Conservation (phyloP, 2,888 invertebrate species). For the Limnephilus lunatus region DNA sequence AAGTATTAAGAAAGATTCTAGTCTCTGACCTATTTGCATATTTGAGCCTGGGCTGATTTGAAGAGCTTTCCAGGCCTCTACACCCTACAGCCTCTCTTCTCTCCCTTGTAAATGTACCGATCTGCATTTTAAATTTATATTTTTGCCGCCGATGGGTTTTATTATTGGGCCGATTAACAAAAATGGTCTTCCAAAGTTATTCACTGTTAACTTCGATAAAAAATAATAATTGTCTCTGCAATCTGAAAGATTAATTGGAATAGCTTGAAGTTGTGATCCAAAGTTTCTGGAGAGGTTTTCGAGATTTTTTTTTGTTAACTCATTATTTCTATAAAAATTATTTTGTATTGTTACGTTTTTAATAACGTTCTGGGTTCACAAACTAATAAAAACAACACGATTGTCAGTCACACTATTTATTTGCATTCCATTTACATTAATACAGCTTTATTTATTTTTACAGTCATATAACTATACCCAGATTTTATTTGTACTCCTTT, state of each 20-base stretch:
- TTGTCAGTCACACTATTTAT: too few species aligned
- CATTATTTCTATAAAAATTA: too few species aligned
- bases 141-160: slow-evolving; percentile 1
- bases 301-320: not conserved
- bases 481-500: too few species aligned
- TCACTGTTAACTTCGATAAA: not conserved
- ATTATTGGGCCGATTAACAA: not conserved
- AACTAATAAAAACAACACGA: too few species aligned
- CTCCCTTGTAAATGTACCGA: not conserved
- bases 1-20: not conserved
- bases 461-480: too few species aligned
- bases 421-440: too few species aligned
- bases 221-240: not conserved
- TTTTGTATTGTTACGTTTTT: too few species aligned
- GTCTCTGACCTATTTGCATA: slow-evolving; percentile 32
- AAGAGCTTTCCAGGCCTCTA: slow-evolving; percentile 8
- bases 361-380: too few species aligned
- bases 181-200: not conserved
- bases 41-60: slow-evolving; percentile 27
- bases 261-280: not conserved
- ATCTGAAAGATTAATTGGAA: not conserved
- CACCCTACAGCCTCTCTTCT: not conserved
- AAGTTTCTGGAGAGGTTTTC: not conserved
- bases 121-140: slow-evolving; percentile 38
- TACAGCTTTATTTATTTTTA: too few species aligned